phyloP scores from a whole-genome alignment of 2,113 vertebrate species.

The Mirza zaza region DNA sequence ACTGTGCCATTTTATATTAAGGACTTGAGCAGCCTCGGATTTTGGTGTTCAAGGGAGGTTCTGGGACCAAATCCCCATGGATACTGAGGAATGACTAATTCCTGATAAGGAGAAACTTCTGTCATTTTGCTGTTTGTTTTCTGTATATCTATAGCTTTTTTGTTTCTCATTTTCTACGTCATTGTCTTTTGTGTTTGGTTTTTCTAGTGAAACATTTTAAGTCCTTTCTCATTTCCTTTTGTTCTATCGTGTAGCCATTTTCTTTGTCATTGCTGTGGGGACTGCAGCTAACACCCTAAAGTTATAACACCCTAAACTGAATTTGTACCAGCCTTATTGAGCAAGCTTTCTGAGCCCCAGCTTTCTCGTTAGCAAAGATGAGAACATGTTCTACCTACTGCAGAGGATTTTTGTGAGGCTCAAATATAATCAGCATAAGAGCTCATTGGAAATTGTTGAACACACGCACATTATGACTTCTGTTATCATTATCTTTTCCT shows the following conservation, averaged over 20 bases:
- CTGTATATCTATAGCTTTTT: too few species aligned
- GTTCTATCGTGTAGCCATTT: neutral
- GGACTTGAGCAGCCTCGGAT: too few species aligned
- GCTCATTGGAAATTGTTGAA: neutral
- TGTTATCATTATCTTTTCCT: neutral
- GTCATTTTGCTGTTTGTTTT: too few species aligned
- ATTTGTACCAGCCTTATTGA: neutral
- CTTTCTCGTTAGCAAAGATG: neutral
- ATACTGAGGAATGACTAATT: too few species aligned
- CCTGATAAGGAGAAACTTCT: too few species aligned
- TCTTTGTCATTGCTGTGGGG: neutral
- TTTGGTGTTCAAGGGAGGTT: too few species aligned
- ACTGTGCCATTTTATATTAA: neutral
- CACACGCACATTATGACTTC: neutral
- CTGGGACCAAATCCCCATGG: too few species aligned
- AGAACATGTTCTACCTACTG: neutral
- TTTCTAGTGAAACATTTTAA: neutral
- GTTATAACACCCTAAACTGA: neutral
- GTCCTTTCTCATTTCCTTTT: neutral
- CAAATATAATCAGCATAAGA: neutral
- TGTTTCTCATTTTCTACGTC: too few species aligned
- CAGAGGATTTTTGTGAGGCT: neutral
- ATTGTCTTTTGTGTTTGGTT: too few species aligned
- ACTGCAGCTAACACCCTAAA: neutral
- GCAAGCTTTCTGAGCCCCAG: neutral